Evolutionary conservation across 1,140 invertebrate genomes (phyloP).

Genomic region (Dreissena rostriformis): DNA sequence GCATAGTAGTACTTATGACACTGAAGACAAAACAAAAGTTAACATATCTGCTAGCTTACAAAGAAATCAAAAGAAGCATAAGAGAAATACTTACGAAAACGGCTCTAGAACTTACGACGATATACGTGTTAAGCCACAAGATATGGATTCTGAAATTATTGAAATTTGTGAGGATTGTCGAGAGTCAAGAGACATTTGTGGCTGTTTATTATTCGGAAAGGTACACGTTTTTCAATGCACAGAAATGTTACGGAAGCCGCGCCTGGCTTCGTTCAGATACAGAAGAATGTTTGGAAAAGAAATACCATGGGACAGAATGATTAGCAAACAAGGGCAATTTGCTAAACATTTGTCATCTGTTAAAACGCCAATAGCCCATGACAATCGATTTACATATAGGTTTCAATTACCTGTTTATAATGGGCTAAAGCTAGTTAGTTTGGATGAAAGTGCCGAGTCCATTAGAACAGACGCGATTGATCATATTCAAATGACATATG

Average conservation of each 20-base stretch:
- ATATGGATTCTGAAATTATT: not conserved
- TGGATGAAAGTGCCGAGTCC: too few relatives aligned
- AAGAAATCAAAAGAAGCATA: too few relatives aligned
- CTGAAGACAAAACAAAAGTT: not conserved
- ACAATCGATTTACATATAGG: not conserved
- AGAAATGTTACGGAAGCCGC: not conserved
- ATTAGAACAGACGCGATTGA: too few relatives aligned
- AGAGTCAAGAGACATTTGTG: slow-evolving; percentile 9
- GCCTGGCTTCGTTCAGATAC: slow-evolving; percentile 2
- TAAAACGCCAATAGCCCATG: not conserved
- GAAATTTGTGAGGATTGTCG: slow-evolving; percentile 32
- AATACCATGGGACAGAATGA: slow-evolving; percentile 13
- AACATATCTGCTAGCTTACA: too few relatives aligned
- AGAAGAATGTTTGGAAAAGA: slow-evolving; percentile 18
- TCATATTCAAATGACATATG: too few relatives aligned
- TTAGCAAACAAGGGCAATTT: slow-evolving; percentile 26
- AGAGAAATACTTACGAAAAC: too few relatives aligned
- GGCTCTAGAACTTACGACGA: too few relatives aligned
- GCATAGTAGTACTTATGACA: not conserved
- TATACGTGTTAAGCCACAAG: not conserved
- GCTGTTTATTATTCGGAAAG: slow-evolving; percentile 10
- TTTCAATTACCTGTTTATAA: not conserved
- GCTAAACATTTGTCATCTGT: not conserved
- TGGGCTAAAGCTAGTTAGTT: too few relatives aligned
- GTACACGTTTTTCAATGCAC: not conserved